Base-by-base conservation (phyloP, 2,797 vertebrate species). In the Melanotaenia maccullochi region DNA sequence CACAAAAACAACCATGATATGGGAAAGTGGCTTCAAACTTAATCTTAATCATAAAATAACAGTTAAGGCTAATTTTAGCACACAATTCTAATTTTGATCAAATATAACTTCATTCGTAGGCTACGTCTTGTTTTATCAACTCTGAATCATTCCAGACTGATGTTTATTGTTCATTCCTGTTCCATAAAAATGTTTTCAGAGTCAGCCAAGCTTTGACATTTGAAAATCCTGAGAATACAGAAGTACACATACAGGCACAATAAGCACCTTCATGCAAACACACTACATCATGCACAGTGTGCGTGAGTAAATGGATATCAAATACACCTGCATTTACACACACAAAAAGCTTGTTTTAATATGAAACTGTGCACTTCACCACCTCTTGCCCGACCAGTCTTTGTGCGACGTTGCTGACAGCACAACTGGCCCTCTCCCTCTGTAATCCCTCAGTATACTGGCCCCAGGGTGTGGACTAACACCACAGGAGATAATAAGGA, bases 391-490 rank as follows among this genome's bases (percentile, higher is more conserved):
- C 65, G 62, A 32, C 54, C 25, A 1, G 24, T 30, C 64, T 65
- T 78, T 76, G 58, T 78, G 51, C 59, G 64, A 49, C 40, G 11
- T 66, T 60, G 38, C 33, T 55, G 32, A 65, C 6, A 44, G 40
- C 58, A 55, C 12, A 54, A 44, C 60, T 59, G 22, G 11, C 54
- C 71, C 40, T 68, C 69, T 60, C 42, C 35, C 25, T 44, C 75
- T 35, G 3, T 87, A 87, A 91, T 89, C 86, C 85, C 47, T 60
- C 3, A 5, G 65, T 59, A 65, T 40, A 82, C 81, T 89, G 87
- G 78, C 90, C 84, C 75, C 3, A 57, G 88, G 93, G 93, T 81
- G 89, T 89, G 92, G 90, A 87, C 90, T 81, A 86, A 78, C 76
- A 83, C 67, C 62, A 35, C 40, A 74, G 68, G 55, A 74, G 85